Evolutionary conservation across 2,888 invertebrate genomes (phyloP), one percentile per base, ranked within the genome.

Genomic region (Alcis repandata): DNA sequence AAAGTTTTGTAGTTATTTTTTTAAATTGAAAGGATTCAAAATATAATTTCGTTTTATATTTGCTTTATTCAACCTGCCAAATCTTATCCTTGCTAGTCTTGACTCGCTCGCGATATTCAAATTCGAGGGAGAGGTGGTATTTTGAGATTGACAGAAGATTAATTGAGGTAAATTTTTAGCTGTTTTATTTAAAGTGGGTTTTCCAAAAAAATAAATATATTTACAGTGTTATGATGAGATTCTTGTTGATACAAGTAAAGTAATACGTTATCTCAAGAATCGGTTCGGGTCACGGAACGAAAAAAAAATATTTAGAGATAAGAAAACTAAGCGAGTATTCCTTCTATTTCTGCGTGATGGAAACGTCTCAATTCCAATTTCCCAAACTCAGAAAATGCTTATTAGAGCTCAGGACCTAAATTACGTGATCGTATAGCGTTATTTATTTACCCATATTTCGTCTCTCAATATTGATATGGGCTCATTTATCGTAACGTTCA

Each of bases 401-500:
- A 54, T 56, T 45, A 45, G 45, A 56, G 32, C 45, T 33, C 33
- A 45, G 33, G 43, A 33, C 19, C 56, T 56, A 41, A 32, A 27
- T 56, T n/a, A 43, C 33, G 36, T 32, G 56, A 56, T 45, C 56
- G 45, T 45, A 27, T 54, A 36, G 36, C 45, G 56, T 56, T 56
- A 56, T 56, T 56, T 56, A 56, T 56, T 56, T 56, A 56, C 45
- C 45, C 45, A 56, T 56, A 56, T 56, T 56, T 56, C 36, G 36
- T 32, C 45, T 32, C 45, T 33, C 48, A 41, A 62, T 63, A 63
- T 40, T 33, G 58, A 53, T 63, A 58, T 53, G 53, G 58, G 38
- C 53, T 63, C 58, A 63, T 63, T 63, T 59, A 59, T 53, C 58
- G 63, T 40, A 41, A 33, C 40, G 53, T 63, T 58, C 63, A 63